Percentiles rank a stretch among this genome's conserved stretches.
Conservation (phyloP, 2,113 vertebrate genomes). For the Caranx ignobilis region DNA sequence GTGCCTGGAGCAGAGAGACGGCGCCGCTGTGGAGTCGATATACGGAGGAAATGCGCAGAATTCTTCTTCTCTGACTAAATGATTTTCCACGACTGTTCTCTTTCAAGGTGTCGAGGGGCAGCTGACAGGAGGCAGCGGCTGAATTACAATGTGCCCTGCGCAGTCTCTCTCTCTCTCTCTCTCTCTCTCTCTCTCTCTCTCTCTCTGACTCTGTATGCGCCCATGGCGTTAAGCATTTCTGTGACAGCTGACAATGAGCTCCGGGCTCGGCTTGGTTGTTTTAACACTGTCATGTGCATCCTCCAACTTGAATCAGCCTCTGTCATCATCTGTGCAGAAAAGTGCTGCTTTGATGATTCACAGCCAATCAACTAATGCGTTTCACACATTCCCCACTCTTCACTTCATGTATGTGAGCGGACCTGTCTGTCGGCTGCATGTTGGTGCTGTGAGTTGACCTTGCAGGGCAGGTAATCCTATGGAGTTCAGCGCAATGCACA, state of each 20-base stretch:
- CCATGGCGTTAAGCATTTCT: constrained; percentile 27
- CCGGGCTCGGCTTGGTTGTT: constrained; percentile 44
- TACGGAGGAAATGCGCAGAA: neutral
- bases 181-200: neutral
- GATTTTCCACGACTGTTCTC: constrained; percentile 48
- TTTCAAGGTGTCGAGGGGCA: constrained; percentile 61
- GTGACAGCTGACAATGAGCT: constrained; percentile 50
- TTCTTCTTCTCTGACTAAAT: constrained; percentile 6
- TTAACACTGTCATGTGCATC: constrained; percentile 35
- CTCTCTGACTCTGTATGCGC: constrained; percentile 25
- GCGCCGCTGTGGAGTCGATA: neutral
- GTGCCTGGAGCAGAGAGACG: neutral
- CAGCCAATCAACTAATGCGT: constrained; percentile 3
- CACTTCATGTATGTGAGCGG: neutral
- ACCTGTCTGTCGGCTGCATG: neutral
- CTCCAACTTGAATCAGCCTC: constrained; percentile 15
- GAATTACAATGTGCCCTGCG: constrained; percentile 69
- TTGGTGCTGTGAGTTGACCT: constrained; percentile 7
- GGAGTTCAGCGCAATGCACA: constrained; percentile 24
- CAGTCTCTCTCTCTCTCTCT: constrained; percentile 12
- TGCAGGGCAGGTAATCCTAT: neutral
- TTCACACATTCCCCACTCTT: neutral
- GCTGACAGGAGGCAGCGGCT: constrained; percentile 67
- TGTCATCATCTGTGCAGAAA: constrained; percentile 14
- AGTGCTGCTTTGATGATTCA: neutral